Evolutionary conservation across 2,797 vertebrate genomes (phyloP), one percentile per base, ranked within the genome.

Genomic region (Kryptolebias ocellatus): DNA sequence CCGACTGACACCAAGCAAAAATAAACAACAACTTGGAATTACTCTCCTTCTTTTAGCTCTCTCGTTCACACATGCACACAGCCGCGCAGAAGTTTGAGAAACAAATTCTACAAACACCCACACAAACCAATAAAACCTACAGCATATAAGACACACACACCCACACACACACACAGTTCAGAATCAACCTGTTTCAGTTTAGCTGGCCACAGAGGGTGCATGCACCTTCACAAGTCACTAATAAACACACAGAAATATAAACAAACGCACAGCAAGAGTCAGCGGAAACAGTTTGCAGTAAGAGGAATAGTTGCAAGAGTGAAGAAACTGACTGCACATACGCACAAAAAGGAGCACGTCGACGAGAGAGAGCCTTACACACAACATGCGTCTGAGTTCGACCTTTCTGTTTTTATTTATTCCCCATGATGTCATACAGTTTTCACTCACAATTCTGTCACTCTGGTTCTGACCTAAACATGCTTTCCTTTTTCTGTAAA

Each of bases 41-140:
- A 66, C 44, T n/a, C 47, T 51, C 37, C 51, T 64, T 70, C 86
- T 64, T 66, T 50, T 67, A 42, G 62, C 53, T 39, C 31, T 34
- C 34, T 55, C 60, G 59, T 58, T 57, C 70, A 72, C 55, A 53
- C 61, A 27, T 44, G 54, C 39, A 53, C 8, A 9, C 74, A 58
- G 17, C 71, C 79, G 80, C 76, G 84, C 67, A 67, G 34, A 51
- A 78, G 72, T 69, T 71, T 57, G 69, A 69, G 24, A 78, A 79
- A 76, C 1, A 10, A 66, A 71, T 68, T 75, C 60, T 76, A 84
- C 53, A 75, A 65, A 82, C 73, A 78, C 71, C 59, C 60, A 73
- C 79, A 72, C 54, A 55, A 66, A 42, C 50, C 64, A 68, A 17
- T 54, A 59, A 75, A 51, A 79, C 80, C 71, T 67, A 56, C 29